Percentiles rank a stretch among this genome's conserved stretches.
Conservation (phyloP, 2,113 vertebrate species). For the Rattus rattus region DNA sequence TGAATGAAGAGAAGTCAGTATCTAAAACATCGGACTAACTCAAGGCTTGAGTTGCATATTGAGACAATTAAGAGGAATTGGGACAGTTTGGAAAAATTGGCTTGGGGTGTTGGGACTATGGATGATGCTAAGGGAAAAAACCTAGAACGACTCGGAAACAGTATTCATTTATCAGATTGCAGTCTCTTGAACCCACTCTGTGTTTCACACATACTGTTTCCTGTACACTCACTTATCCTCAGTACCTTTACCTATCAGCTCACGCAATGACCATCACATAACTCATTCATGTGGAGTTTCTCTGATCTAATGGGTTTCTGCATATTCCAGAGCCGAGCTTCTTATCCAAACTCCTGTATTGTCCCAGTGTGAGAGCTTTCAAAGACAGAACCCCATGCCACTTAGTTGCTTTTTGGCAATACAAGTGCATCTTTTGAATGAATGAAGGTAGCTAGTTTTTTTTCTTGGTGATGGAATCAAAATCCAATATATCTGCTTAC, state of each 20-base stretch:
- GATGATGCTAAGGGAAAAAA: neutral
- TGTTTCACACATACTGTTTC: neutral
- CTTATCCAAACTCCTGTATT: neutral
- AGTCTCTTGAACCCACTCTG: neutral
- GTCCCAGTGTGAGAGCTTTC: neutral
- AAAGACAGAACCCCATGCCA: neutral
- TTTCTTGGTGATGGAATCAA: neutral
- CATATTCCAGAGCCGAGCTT: neutral
- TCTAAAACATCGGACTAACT: neutral
- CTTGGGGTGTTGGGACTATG: too few relatives aligned
- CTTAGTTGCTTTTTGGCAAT: neutral
- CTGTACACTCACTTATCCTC: neutral
- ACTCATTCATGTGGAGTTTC: too few relatives aligned
- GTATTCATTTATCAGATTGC: rapidly evolving
- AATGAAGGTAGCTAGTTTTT: neutral
- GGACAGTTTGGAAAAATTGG: neutral
- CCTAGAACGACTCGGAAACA: rapidly evolving
- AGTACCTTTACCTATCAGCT: neutral
- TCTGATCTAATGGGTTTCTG: too few relatives aligned
- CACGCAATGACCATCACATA: neutral
- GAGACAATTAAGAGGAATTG: neutral
- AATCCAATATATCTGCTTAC: neutral
- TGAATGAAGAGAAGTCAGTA: neutral
- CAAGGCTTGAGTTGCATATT: neutral
- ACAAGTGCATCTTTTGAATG: neutral